A percentile compares a stretch with the other conserved stretches of the same genome.
phyloP scores from a whole-genome alignment of 2,888 invertebrate genomes.

The Euplexia lucipara region DNA sequence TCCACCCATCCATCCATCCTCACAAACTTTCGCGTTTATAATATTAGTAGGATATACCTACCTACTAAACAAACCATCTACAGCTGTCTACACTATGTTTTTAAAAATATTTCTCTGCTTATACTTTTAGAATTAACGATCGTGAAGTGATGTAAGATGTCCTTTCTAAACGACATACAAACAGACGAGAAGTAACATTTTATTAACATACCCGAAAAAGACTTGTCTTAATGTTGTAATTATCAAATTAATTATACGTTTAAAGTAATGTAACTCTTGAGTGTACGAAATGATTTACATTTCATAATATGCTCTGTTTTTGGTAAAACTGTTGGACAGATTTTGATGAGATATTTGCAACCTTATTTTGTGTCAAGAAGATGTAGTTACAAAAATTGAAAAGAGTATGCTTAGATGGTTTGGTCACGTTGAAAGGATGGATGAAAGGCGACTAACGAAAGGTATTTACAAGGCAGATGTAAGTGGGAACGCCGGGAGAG shows the following conservation, averaged over 20 bases:
- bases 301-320: constrained; percentile 36
- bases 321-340: background rate
- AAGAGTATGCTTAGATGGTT: no score
- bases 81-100: no score
- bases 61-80: no score
- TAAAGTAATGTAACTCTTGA: constrained; percentile 41
- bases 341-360: background rate
- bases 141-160: constrained; percentile 25
- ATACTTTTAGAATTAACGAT: constrained; percentile 1
- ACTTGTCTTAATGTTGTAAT: constrained; percentile 44
- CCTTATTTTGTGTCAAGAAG: no score
- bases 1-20: no score
- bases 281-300: constrained; percentile 26
- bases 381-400: no score
- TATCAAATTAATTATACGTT: constrained; percentile 57
- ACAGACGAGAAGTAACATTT: constrained; percentile 15
- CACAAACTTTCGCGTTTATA: no score
- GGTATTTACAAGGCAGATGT: no score
- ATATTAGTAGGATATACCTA: no score
- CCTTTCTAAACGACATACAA: constrained; percentile 56
- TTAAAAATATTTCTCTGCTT: background rate
- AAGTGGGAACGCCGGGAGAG: no score
- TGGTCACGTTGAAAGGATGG: no score
- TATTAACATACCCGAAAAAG: constrained; percentile 44
- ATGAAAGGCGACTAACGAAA: no score